These are phyloP conservation scores for Drosophila rhopaloa DNA, from an alignment of 1,140 invertebrate species.

Conservation along the genomic window DNA sequence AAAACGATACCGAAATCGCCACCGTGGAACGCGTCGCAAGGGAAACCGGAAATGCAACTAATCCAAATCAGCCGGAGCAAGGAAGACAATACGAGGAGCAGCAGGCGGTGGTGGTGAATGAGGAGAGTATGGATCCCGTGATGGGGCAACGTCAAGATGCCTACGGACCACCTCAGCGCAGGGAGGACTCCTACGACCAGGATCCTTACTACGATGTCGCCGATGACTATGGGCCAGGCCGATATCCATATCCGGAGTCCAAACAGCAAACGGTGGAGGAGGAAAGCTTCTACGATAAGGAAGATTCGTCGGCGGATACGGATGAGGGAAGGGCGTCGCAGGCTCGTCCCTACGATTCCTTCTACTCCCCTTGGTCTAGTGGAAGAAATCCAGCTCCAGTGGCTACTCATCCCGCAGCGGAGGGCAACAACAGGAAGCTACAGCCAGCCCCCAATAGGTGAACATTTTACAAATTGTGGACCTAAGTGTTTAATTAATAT, in stretches of 20 bases:
- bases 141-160: constrained; percentile 47
- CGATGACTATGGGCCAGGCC: constrained; percentile 43
- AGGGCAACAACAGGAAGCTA: constrained; percentile 56
- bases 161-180: constrained; percentile 49
- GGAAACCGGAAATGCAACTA: constrained; percentile 44
- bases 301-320: background rate
- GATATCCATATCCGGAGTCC: constrained; percentile 20
- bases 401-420: constrained; percentile 17
- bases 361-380: constrained; percentile 51
- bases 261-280: constrained; percentile 25
- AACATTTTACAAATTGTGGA: background rate
- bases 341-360: constrained; percentile 48
- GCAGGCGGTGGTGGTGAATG: constrained; percentile 64
- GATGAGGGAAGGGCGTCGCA: constrained; percentile 50
- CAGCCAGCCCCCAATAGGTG: constrained; percentile 49
- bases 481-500: too few species aligned
- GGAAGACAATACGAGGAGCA: constrained; percentile 66
- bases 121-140: constrained; percentile 38
- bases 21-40: constrained; percentile 64
- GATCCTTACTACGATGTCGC: constrained; percentile 47
- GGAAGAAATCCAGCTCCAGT: constrained; percentile 27
- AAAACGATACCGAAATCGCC: constrained; percentile 44
- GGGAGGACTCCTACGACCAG: constrained; percentile 44
- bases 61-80: background rate
- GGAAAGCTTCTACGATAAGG: constrained; percentile 8